Percentiles rank a stretch among this genome's conserved stretches.
phyloP scores from a whole-genome alignment of 2,888 invertebrate genomes.

The Oscheius sp. region DNA sequence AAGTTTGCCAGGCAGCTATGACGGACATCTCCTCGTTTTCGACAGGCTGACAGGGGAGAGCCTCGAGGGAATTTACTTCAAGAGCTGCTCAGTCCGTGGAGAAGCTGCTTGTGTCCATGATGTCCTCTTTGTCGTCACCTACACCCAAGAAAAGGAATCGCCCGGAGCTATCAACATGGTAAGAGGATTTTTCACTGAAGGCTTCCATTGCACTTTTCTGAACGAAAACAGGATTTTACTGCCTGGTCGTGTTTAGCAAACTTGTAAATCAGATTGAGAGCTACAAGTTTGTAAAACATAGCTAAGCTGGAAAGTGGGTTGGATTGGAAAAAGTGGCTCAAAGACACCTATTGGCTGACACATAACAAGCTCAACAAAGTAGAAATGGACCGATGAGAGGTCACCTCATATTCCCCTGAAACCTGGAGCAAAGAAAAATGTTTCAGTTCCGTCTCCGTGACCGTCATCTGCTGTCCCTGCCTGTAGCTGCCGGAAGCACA shows the following conservation, averaged over 20 bases:
- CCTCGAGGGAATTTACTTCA: not conserved
- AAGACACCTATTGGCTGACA: not conserved
- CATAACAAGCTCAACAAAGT: no score
- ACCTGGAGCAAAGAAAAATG: not conserved
- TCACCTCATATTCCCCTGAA: not conserved
- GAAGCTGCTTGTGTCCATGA: not conserved
- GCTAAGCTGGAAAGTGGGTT: not conserved
- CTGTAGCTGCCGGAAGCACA: conserved; percentile 7
- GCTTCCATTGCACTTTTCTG: not conserved
- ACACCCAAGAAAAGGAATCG: not conserved
- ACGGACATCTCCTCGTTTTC: not conserved
- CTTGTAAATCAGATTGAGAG: not conserved
- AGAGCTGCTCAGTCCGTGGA: not conserved
- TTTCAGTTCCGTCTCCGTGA: conserved; percentile 6
- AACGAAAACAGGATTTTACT: not conserved
- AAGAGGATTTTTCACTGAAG: not conserved
- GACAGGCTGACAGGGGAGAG: not conserved
- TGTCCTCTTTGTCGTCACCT: conserved; percentile 3
- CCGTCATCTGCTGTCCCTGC: not conserved
- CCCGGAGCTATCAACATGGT: not conserved
- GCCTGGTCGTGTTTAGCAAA: not conserved
- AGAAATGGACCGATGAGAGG: not conserved
- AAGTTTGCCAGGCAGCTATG: not conserved
- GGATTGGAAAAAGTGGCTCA: not conserved
- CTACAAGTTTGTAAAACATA: not conserved